Percentiles rank a stretch among this genome's conserved stretches.
phyloP scores from a whole-genome alignment of 2,797 vertebrate genomes.

The Anguilla pacifica region DNA sequence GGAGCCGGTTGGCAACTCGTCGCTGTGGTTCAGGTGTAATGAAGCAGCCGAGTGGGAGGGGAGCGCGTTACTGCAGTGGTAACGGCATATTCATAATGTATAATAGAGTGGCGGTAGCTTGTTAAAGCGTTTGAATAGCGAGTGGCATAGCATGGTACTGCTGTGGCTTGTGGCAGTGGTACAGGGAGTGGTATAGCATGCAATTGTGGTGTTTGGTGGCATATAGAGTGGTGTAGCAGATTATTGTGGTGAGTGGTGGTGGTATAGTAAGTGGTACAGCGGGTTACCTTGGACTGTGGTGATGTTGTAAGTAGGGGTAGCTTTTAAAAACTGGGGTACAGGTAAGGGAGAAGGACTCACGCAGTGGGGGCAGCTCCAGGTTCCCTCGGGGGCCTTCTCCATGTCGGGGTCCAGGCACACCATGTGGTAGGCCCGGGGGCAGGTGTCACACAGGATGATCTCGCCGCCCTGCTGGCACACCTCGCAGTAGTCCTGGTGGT shows the following conservation, averaged over 20 bases:
- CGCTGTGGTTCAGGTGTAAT: neutral
- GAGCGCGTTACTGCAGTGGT: too few species aligned
- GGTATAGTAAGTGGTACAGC: neutral
- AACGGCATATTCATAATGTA: neutral
- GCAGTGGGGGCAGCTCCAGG: conserved; percentile 98
- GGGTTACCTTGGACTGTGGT: neutral
- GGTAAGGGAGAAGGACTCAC: conserved; percentile 70
- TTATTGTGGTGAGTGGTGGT: neutral
- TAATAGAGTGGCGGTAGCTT: neutral
- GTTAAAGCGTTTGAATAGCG: neutral
- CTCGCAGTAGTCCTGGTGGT: conserved; percentile 99
- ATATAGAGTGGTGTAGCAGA: neutral
- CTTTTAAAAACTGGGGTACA: neutral
- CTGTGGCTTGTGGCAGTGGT: too few species aligned
- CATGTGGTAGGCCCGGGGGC: conserved; percentile 97
- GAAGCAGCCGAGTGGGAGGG: neutral
- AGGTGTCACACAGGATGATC: conserved; percentile 97
- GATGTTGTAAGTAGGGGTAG: neutral
- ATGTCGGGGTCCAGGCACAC: conserved; percentile 98
- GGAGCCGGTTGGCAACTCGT: neutral
- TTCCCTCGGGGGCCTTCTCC: conserved; percentile 97
- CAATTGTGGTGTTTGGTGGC: too few species aligned
- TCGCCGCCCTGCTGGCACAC: conserved; percentile 98
- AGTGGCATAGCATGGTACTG: neutral
- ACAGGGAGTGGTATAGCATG: neutral